Evolutionary conservation across 2,888 invertebrate species (phyloP), one percentile per base, ranked within the genome.

Genomic region (Dione vanillae): DNA sequence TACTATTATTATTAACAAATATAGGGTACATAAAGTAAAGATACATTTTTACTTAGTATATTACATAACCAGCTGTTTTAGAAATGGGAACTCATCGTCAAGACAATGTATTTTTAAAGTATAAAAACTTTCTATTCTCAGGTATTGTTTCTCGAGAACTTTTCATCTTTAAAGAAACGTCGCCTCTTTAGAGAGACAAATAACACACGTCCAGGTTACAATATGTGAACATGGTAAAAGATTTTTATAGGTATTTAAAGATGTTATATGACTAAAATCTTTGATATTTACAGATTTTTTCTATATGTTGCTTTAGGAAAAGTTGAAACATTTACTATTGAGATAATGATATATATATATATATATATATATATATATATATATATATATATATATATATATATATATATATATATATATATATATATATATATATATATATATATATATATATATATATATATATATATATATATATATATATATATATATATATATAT

Each of bases 101-200:
- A 67, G 65, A 74, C 67, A 72, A 74, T 69, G 69, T 72, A 69
- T 74, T 71, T 72, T 67, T 72, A 72, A 74, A 69, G 61, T 72
- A 74, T 74, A 74, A 72, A 71, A 69, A 65, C 45, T 67, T 41
- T 59, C 69, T 67, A 52, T 64, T 69, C 67, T 65, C 56, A 74
- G 74, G 74, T 74, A 74, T 74, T 74, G 74, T 74, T 67, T 74
- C 69, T 72, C 65, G 67, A 70, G 67, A 74, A 70, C 72, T 74
- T 74, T 74, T 74, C 74, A 74, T 74, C 72, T 74, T 70, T 68
- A 65, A 72, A 72, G 74, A 74, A 67, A 72, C 72, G 58, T 69
- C 68, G 65, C 71, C 67, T 61, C 69, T 70, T 59, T 47, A 68
- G 69, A 72, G 72, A 72, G 72, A 65, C 65, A 45, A 62, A 62